Evolutionary conservation across 2,797 vertebrate genomes (phyloP).

Genomic region (Cossypha polioptera): DNA sequence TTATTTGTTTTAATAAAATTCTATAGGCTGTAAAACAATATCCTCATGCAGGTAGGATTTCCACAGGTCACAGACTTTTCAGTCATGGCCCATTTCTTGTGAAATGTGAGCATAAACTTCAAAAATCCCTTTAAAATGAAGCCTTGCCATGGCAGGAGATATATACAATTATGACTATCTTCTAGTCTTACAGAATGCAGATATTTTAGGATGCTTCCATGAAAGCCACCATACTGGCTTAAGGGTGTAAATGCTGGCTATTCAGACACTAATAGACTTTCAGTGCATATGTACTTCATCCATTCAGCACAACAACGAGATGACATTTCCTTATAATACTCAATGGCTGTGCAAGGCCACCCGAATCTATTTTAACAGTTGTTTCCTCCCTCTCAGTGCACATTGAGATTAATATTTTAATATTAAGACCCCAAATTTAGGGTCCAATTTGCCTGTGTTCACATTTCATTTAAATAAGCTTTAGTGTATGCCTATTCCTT

Average conservation of each 20-base stretch:
- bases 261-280: not conserved
- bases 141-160: not conserved
- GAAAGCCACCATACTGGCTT: not conserved
- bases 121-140: slow-evolving; percentile 41
- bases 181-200: not conserved
- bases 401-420: not conserved
- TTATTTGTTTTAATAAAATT: slow-evolving; percentile 53
- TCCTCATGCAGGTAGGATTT: slow-evolving; percentile 37
- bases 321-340: not conserved
- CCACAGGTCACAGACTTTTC: slow-evolving; percentile 49
- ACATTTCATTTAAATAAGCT: not conserved
- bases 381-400: not conserved
- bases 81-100: slow-evolving; percentile 40
- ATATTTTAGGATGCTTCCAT: not conserved
- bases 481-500: not conserved
- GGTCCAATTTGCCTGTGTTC: not conserved
- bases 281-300: not conserved
- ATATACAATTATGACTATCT: not conserved
- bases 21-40: slow-evolving; percentile 59
- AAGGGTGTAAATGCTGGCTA: not conserved
- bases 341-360: not conserved
- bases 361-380: not conserved
- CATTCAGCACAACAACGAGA: not conserved
- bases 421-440: not conserved
- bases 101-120: slow-evolving; percentile 14